A percentile compares a stretch with the other conserved stretches of the same genome.
Evolutionary conservation across 2,888 invertebrate species (phyloP).

Genomic region (Napeogenes sylphis): DNA sequence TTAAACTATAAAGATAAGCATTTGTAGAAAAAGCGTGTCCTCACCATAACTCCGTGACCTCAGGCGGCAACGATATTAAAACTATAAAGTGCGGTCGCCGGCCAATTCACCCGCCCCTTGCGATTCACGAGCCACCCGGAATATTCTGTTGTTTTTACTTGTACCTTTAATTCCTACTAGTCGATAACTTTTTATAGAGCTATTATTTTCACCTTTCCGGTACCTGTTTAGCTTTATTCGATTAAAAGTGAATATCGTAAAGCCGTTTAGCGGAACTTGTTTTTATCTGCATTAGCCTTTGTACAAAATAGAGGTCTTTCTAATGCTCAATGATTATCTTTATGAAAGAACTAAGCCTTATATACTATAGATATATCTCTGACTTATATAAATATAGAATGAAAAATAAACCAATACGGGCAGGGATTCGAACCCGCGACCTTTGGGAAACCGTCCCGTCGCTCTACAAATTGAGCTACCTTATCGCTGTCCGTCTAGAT

Average conservation of each 20-base stretch:
- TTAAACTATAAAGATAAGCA: slow-evolving; percentile 44
- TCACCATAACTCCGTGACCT: slow-evolving; percentile 56
- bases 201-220: slow-evolving; percentile 26
- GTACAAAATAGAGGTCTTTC: not conserved
- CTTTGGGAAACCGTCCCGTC: too few relatives aligned
- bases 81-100: slow-evolving; percentile 70
- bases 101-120: slow-evolving; percentile 52
- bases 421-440: too few relatives aligned
- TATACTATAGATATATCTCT: too few relatives aligned
- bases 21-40: slow-evolving; percentile 62
- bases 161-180: slow-evolving; percentile 42
- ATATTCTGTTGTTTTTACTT: slow-evolving; percentile 45
- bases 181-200: slow-evolving; percentile 32
- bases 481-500: too few relatives aligned
- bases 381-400: too few relatives aligned
- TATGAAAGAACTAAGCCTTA: too few relatives aligned
- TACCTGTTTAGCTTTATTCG: slow-evolving; percentile 42
- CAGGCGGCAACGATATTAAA: slow-evolving; percentile 70
- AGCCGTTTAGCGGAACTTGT: slow-evolving; percentile 9
- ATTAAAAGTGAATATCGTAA: slow-evolving; percentile 20
- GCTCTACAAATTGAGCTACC: too few relatives aligned
- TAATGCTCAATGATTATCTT: not conserved
- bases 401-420: too few relatives aligned
- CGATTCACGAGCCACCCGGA: slow-evolving; percentile 41
- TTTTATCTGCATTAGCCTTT: not conserved